Base-by-base conservation (phyloP, 2,797 vertebrate genomes). In the Pangasius macronema region DNA sequence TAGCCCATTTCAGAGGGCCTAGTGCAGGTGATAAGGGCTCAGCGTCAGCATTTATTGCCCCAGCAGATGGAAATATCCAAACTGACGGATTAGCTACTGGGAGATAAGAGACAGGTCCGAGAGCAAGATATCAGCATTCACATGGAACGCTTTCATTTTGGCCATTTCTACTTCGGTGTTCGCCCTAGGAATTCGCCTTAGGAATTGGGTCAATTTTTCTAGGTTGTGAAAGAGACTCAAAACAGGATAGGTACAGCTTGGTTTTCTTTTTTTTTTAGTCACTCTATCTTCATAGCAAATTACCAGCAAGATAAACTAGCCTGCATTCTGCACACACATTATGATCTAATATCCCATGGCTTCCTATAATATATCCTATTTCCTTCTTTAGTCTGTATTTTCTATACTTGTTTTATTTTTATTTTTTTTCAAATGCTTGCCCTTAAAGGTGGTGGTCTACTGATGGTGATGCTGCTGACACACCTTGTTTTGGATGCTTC, bases 191-290 rank as follows among this genome's bases (percentile, higher is more conserved):
- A 84, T 80, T 87, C 83, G 6, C 82, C 72, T 51, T 16, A 76
- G 82, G 75, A 87, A 84, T 80, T 87, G 77, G 87, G 87, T 84
- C 87, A 87, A 87, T 77, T 75, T 72, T 87, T 70, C 73, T 27
- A 10, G 30, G 11, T 33, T 84, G 75, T 6, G 65, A 42, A 72
- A 72, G 42, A 85, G 30, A 30, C 73, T 49, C 4, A 16, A 49
- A 49, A 63, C 36, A 42, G 3, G 33, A 39, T 8, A 6, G 9
- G 20, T 57, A 33, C 18, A 36, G 8, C 18, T 5, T 30, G 76
- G 10, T 76, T 51, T 53, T 51, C 6, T 8, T 10, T 30, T 75
- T 30, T 75, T n/a, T n/a, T 76, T 2, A 24, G 33, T 42, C 6
- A 75, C 18, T 27, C 39, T 10, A 39, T 22, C 4, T 70, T 39